These are phyloP conservation scores for Salticus scenicus DNA, from an alignment of 2,888 invertebrate genomes.

Conservation along the genomic window DNA sequence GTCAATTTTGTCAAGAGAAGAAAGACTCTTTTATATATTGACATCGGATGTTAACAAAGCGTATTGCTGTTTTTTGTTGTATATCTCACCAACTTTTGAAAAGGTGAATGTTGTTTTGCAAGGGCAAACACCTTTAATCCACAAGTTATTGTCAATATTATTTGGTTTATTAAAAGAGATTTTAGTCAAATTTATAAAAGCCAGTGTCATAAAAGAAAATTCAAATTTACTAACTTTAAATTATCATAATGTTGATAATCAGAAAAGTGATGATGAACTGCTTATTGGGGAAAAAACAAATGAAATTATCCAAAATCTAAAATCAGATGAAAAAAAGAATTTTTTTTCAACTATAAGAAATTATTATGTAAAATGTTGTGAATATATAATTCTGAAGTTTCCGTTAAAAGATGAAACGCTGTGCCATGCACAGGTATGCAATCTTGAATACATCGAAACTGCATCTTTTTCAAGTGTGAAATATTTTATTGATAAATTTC, in stretches of 20 bases:
- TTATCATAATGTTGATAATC: not conserved
- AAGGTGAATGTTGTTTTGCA: not conserved
- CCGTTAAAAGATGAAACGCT: no score
- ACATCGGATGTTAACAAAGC: not conserved
- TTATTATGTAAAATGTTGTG: no score
- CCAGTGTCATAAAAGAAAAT: not conserved
- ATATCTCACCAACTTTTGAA: not conserved
- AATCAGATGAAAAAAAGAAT: no score
- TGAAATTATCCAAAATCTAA: no score
- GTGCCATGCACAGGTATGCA: no score
- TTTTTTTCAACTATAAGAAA: no score
- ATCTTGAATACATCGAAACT: no score
- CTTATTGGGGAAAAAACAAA: no score
- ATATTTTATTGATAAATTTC: no score
- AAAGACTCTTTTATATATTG: not conserved
- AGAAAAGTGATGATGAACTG: no score
- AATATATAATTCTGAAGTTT: no score
- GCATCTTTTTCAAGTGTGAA: no score
- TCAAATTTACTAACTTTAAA: not conserved
- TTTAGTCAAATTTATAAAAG: not conserved
- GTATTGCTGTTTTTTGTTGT: not conserved
- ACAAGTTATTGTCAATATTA: not conserved
- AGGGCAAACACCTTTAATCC: not conserved
- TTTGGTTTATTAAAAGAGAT: not conserved
- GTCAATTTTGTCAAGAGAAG: not conserved